These are phyloP conservation scores for Chromoteleia sp. DNA, from an alignment of 2,888 invertebrate species.

Conservation along the genomic window DNA sequence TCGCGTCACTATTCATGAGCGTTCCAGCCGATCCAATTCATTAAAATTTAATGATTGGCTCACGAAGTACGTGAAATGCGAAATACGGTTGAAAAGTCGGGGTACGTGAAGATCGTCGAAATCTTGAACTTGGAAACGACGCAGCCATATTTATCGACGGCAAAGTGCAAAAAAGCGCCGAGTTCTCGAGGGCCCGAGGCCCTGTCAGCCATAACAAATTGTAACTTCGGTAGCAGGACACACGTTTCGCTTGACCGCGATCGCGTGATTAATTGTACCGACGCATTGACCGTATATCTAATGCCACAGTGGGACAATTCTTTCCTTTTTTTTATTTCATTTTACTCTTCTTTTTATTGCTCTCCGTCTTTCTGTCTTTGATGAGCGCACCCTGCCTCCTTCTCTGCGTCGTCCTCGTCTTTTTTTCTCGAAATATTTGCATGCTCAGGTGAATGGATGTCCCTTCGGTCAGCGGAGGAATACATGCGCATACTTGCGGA, in stretches of 20 bases:
- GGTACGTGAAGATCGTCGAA: slow-evolving; percentile 17
- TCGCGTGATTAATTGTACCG: slow-evolving; percentile 82
- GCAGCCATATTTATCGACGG: slow-evolving; percentile 63
- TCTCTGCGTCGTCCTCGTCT: slow-evolving; percentile 15
- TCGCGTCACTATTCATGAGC: slow-evolving; percentile 42
- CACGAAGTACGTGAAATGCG: slow-evolving; percentile 50
- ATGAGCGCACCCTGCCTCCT: not conserved
- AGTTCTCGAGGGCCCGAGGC: slow-evolving; percentile 63
- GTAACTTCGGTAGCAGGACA: slow-evolving; percentile 79
- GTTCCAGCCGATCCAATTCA: slow-evolving; percentile 39
- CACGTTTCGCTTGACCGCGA: slow-evolving; percentile 75
- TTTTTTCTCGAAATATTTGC: slow-evolving; percentile 79
- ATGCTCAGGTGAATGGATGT: slow-evolving; percentile 81
- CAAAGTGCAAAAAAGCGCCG: slow-evolving; percentile 63
- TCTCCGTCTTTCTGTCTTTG: not conserved
- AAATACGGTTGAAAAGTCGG: slow-evolving; percentile 29
- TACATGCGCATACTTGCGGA: slow-evolving; percentile 58
- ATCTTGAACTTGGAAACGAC: slow-evolving; percentile 41
- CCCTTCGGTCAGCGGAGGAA: slow-evolving; percentile 57
- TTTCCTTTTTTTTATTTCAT: slow-evolving; percentile 9
- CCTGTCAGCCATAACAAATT: slow-evolving; percentile 84
- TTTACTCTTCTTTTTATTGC: slow-evolving; percentile 32
- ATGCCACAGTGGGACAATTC: slow-evolving; percentile 73
- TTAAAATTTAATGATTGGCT: slow-evolving; percentile 56
- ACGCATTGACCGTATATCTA: slow-evolving; percentile 73